phyloP scores from a whole-genome alignment of 1,140 invertebrate species.

The Drosophila kanapiae region DNA sequence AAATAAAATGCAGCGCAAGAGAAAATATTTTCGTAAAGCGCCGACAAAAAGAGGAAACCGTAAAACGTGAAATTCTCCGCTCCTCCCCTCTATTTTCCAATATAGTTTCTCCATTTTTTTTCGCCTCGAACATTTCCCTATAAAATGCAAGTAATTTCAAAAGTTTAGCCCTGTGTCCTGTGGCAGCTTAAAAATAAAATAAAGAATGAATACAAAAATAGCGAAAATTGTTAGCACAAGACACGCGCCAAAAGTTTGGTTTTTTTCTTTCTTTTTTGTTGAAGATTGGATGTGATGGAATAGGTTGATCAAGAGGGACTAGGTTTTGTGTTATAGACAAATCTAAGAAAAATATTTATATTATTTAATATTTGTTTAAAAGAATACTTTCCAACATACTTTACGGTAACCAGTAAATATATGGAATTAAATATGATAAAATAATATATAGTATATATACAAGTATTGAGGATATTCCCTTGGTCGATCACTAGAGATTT shows the following conservation, averaged over 20 bases:
- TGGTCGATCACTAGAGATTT: slow-evolving; percentile 3
- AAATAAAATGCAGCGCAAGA: slow-evolving; percentile 41
- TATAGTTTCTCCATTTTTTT: slow-evolving; percentile 29
- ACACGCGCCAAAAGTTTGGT: slow-evolving; percentile 66
- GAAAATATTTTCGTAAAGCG: slow-evolving; percentile 40
- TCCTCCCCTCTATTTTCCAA: slow-evolving; percentile 48
- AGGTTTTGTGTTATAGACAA: no score
- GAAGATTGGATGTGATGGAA: slow-evolving; percentile 9
- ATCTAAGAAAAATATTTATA: background rate
- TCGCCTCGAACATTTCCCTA: slow-evolving; percentile 26
- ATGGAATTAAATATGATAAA: no score
- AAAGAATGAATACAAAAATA: slow-evolving; percentile 25
- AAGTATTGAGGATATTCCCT: slow-evolving; percentile 5
- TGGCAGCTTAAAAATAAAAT: slow-evolving; percentile 66
- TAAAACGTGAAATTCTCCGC: slow-evolving; percentile 17
- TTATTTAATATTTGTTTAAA: background rate
- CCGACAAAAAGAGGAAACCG: background rate
- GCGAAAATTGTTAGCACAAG: slow-evolving; percentile 71
- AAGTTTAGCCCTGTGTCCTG: slow-evolving; percentile 63
- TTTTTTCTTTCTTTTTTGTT: background rate
- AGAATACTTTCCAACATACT: no score
- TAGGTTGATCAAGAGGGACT: no score
- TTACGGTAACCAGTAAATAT: no score
- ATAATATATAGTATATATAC: no score
- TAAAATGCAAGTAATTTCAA: slow-evolving; percentile 76